Conservation (phyloP, 2,888 invertebrate genomes). For the Phlogophora meticulosa region DNA sequence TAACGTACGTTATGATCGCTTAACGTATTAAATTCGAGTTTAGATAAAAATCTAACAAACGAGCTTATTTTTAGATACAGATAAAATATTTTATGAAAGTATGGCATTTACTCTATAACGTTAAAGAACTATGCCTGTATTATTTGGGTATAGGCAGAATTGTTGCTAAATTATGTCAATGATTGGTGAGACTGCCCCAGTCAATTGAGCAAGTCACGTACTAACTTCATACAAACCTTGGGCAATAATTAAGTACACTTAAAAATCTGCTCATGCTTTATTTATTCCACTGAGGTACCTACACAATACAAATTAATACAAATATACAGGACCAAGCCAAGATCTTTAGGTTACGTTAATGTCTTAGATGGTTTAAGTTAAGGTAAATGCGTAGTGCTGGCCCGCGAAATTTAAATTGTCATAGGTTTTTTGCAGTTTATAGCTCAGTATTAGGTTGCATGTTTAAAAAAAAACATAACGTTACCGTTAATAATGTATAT, state of each 20-base stretch:
- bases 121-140: not conserved
- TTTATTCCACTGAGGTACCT: not conserved
- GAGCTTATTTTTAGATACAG: slow-evolving; percentile 28
- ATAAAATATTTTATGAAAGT: slow-evolving; percentile 12
- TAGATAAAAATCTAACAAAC: slow-evolving; percentile 13
- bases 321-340: too few species aligned
- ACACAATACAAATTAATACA: not conserved
- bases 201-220: slow-evolving; percentile 5
- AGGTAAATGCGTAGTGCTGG: too few species aligned
- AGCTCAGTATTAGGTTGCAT: too few species aligned
- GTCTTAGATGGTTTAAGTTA: too few species aligned
- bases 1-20: slow-evolving; percentile 14
- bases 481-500: too few species aligned
- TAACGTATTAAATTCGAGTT: slow-evolving; percentile 28
- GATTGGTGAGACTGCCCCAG: slow-evolving; percentile 1
- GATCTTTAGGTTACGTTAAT: too few species aligned
- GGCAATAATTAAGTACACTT: slow-evolving; percentile 1
- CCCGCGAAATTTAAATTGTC: too few species aligned
- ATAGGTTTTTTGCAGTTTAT: too few species aligned
- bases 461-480: too few species aligned
- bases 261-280: slow-evolving; percentile 4
- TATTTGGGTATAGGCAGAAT: not conserved
- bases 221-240: not conserved
- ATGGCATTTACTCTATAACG: not conserved
- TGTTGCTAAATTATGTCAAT: not conserved